Conservation (phyloP, 2,797 vertebrate species). For the Gallinago nigripennis region DNA sequence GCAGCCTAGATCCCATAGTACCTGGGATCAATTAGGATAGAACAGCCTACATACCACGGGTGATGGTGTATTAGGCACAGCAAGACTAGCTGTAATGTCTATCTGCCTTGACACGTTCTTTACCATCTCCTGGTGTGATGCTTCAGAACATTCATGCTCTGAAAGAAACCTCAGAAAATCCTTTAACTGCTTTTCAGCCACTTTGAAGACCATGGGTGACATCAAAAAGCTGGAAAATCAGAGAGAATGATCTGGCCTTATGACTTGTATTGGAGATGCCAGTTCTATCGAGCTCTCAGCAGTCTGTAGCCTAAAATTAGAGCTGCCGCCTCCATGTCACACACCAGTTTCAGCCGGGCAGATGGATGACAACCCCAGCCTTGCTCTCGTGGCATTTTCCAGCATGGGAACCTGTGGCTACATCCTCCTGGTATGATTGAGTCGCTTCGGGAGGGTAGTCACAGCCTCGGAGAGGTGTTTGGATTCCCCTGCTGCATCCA, state of each 20-base stretch:
- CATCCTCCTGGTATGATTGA: not conserved
- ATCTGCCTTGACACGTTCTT: not conserved
- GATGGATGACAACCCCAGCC: not conserved
- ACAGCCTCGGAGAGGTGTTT: not conserved
- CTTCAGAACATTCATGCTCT: not conserved
- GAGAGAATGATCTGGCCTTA: not conserved
- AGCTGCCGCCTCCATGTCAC: not conserved
- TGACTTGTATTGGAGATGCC: not conserved
- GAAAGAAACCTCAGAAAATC: not conserved
- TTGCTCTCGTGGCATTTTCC: not conserved
- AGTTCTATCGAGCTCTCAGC: not conserved
- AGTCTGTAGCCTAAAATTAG: not conserved
- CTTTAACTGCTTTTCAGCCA: not conserved
- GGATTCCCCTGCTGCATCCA: not conserved
- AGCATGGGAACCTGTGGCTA: not conserved
- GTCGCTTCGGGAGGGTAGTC: fast-evolving
- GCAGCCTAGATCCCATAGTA: not conserved
- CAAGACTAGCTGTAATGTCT: not conserved
- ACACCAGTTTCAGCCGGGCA: not conserved
- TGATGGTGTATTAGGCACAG: not conserved
- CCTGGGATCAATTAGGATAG: not conserved
- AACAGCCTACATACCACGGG: not conserved
- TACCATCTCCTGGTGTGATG: not conserved
- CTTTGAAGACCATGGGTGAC: not conserved
- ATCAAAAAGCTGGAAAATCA: not conserved